Evolutionary conservation across 2,888 invertebrate species (phyloP).

Genomic region (Hyppa rectilinea): DNA sequence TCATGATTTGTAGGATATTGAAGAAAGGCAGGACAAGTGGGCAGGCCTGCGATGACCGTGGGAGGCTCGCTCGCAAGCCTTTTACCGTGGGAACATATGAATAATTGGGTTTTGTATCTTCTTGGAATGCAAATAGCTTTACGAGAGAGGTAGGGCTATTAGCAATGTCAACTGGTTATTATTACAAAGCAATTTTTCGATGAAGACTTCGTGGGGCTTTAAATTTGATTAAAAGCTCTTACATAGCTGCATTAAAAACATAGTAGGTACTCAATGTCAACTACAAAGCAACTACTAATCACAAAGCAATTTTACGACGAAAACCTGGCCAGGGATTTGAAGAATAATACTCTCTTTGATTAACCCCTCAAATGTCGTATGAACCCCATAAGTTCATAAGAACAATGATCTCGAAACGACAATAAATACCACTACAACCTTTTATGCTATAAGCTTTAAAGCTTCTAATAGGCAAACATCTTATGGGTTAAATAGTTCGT

Average conservation of each 20-base stretch:
- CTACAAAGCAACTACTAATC: too few species aligned
- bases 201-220: not conserved
- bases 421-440: too few species aligned
- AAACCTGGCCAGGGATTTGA: too few species aligned
- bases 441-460: too few species aligned
- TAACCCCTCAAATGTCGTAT: too few species aligned
- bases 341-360: too few species aligned
- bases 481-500: too few species aligned
- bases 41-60: slow-evolving; percentile 68
- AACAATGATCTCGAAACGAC: too few species aligned
- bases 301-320: too few species aligned
- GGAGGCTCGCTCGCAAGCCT: slow-evolving; percentile 70
- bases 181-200: not conserved
- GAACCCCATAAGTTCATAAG: too few species aligned
- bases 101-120: slow-evolving; percentile 41
- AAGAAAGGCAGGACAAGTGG: slow-evolving; percentile 61
- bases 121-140: slow-evolving; percentile 25
- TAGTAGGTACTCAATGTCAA: too few species aligned
- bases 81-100: slow-evolving; percentile 73
- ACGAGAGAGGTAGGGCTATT: not conserved
- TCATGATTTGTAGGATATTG: slow-evolving; percentile 51
- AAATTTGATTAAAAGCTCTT: not conserved
- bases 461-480: too few species aligned
- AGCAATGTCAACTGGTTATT: not conserved
- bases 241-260: not conserved